phyloP scores from a whole-genome alignment of 2,797 vertebrate genomes.

The Poecilia velifera region DNA sequence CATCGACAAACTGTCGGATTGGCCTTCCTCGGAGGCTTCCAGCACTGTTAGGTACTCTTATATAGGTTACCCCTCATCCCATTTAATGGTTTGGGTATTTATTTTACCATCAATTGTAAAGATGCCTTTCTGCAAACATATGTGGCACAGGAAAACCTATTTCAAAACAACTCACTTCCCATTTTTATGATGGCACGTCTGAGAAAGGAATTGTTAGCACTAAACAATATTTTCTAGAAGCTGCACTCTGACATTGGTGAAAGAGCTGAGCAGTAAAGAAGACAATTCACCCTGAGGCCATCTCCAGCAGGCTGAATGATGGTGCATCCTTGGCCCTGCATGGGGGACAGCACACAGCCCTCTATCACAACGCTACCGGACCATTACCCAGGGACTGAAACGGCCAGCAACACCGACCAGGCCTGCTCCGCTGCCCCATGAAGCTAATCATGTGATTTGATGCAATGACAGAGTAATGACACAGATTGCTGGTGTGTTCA shows the following conservation, averaged over 20 bases:
- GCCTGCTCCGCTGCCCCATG: conserved; percentile 78
- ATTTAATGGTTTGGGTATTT: conserved; percentile 75
- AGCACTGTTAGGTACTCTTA: conserved; percentile 70
- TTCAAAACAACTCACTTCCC: conserved; percentile 49
- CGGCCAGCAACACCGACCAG: conserved; percentile 61
- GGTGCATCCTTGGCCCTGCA: conserved; percentile 80
- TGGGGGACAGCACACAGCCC: conserved; percentile 79
- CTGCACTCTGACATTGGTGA: conserved; percentile 51
- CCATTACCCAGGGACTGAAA: conserved; percentile 79
- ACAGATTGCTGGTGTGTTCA: conserved; percentile 84
- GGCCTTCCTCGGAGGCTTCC: conserved; percentile 70
- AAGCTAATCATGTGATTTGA: conserved; percentile 89
- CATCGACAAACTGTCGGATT: conserved; percentile 85
- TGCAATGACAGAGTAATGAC: conserved; percentile 85
- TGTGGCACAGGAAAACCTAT: conserved; percentile 27
- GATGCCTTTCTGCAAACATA: conserved; percentile 37
- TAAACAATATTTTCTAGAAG: conserved; percentile 54
- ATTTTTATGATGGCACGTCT: conserved; percentile 53
- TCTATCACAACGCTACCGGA: conserved; percentile 81
- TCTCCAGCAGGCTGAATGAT: conserved; percentile 80
- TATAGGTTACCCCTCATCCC: conserved; percentile 68
- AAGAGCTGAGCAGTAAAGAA: conserved; percentile 71
- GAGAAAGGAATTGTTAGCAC: conserved; percentile 44
- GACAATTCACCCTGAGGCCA: conserved; percentile 78
- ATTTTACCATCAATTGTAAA: conserved; percentile 59